phyloP scores from a whole-genome alignment of 64 coral and sea anemone species.

The Actinia equina region DNA sequence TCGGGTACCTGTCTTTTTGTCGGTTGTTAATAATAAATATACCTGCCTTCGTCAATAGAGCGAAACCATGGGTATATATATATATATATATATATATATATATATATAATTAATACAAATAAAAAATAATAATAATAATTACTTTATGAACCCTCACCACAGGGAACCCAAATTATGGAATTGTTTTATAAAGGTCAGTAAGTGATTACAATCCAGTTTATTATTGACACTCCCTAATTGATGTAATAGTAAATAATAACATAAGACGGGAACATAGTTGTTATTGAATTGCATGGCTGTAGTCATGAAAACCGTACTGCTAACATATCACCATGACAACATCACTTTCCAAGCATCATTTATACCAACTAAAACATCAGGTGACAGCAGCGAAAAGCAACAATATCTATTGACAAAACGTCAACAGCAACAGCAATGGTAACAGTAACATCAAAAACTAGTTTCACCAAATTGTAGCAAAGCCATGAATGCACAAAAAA shows the following conservation, averaged over 20 bases:
- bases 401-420: no score
- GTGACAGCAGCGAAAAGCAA: no score
- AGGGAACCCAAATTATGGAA: no score
- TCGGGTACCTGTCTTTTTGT: not conserved
- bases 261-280: not conserved
- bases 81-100: not conserved
- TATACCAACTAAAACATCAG: no score
- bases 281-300: not conserved
- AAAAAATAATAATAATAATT: no score
- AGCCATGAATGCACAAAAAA: no score
- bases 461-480: no score
- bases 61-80: not conserved
- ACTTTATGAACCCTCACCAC: no score
- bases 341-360: not conserved
- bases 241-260: constrained; percentile 7
- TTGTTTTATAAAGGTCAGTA: no score
- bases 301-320: not conserved
- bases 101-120: not conserved
- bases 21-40: not conserved
- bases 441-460: no score
- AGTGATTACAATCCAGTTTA: no score
- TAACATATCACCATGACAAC: not conserved
- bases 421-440: no score
- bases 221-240: not conserved
- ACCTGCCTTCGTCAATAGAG: not conserved